These are phyloP conservation scores for Psammodynastes pulverulentus DNA, from an alignment of 2,113 vertebrate genomes.

Conservation along the genomic window DNA sequence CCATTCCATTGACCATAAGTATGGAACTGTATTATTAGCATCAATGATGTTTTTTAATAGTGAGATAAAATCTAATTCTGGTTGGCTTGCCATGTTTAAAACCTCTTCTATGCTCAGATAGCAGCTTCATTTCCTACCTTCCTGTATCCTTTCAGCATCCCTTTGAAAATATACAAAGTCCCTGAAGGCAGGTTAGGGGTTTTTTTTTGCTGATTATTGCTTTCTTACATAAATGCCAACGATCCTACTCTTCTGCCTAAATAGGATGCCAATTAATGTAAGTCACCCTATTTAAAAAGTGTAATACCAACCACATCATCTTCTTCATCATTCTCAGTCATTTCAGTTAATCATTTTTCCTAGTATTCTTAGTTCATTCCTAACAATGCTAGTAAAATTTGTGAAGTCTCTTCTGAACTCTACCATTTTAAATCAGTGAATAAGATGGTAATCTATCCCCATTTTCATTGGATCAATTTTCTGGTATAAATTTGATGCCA, in stretches of 20 bases:
- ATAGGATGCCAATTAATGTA: background rate
- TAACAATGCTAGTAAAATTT: too few species aligned
- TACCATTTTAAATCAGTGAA: background rate
- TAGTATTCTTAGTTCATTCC: background rate
- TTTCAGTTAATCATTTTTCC: background rate
- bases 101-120: background rate
- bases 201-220: background rate
- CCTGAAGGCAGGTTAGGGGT: background rate
- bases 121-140: background rate
- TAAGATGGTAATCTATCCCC: background rate
- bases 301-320: background rate
- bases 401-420: background rate
- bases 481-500: background rate
- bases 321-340: background rate
- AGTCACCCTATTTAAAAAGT: background rate
- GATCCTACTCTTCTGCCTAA: background rate
- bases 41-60: background rate
- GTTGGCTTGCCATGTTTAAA: background rate
- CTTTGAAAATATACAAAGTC: background rate
- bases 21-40: background rate
- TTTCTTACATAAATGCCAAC: background rate
- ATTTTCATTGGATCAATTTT: background rate
- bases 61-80: background rate
- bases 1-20: background rate
- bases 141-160: background rate